Evolutionary conservation across 2,888 invertebrate genomes (phyloP).

Genomic region (Cerastoderma edule): DNA sequence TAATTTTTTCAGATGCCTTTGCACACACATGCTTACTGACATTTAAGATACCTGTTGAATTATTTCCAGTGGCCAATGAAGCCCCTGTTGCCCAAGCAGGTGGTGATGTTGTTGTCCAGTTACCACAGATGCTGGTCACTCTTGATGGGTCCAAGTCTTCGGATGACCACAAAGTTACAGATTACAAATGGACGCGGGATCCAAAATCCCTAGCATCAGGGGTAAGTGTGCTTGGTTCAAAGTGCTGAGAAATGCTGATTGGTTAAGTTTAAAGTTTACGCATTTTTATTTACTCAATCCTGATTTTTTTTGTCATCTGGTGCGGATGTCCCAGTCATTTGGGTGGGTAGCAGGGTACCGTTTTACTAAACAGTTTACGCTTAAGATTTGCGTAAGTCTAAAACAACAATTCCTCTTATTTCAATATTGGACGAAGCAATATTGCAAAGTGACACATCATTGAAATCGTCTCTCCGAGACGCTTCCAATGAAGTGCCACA

Average conservation of each 20-base stretch:
- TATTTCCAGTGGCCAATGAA: slow-evolving; percentile 91
- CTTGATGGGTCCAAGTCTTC: slow-evolving; percentile 93
- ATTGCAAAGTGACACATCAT: too few relatives aligned
- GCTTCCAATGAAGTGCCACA: too few relatives aligned
- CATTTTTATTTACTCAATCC: not conserved
- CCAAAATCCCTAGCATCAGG: slow-evolving; percentile 92
- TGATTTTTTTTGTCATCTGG: not conserved
- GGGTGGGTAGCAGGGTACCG: too few relatives aligned
- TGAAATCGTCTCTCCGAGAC: too few relatives aligned
- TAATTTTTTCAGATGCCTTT: too few relatives aligned
- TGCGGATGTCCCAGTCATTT: not conserved
- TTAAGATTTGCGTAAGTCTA: too few relatives aligned
- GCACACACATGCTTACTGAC: too few relatives aligned
- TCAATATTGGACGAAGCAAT: too few relatives aligned
- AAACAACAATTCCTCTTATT: too few relatives aligned
- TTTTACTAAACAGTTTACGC: too few relatives aligned
- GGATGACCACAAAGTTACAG: slow-evolving; percentile 93
- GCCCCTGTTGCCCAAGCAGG: slow-evolving; percentile 95
- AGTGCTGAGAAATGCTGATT: not conserved
- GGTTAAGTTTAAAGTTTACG: too few relatives aligned
- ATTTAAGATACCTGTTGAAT: too few relatives aligned
- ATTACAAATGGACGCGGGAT: slow-evolving; percentile 92
- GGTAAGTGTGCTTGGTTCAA: slow-evolving; percentile 68
- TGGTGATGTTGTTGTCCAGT: slow-evolving; percentile 90
- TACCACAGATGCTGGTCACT: slow-evolving; percentile 90